Evolutionary conservation across 2,888 invertebrate genomes (phyloP).

Genomic region (Eucera pruinosa): DNA sequence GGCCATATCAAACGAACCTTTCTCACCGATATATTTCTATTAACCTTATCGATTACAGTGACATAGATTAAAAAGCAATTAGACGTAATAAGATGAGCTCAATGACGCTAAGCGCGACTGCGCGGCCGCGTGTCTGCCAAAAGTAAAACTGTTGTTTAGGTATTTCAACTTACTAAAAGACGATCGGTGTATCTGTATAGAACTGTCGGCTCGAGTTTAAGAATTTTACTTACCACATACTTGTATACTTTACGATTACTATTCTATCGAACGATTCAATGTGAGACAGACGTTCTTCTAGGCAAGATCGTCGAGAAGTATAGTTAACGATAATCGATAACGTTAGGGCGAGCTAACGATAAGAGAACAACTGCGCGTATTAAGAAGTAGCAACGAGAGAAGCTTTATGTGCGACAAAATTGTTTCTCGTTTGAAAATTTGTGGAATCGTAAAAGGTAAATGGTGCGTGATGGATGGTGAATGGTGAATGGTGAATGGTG

Average conservation of each 20-base stretch:
- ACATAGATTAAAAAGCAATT: conserved; percentile 72
- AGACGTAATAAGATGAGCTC: conserved; percentile 81
- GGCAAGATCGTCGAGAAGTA: conserved; percentile 65
- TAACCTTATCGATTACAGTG: conserved; percentile 73
- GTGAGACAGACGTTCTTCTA: conserved; percentile 71
- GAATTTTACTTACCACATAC: conserved; percentile 69
- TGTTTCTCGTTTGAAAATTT: background rate
- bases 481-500: too few relatives aligned
- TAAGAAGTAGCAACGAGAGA: conserved; percentile 65
- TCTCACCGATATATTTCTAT: conserved; percentile 72
- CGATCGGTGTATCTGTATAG: conserved; percentile 80
- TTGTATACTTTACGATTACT: conserved; percentile 68
- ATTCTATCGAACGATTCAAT: conserved; percentile 69
- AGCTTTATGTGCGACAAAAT: background rate
- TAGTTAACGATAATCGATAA: too few relatives aligned
- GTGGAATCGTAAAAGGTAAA: background rate
- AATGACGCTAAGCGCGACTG: conserved; percentile 81
- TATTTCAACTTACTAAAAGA: conserved; percentile 73
- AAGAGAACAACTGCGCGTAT: conserved; percentile 54
- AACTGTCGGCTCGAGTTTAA: conserved; percentile 75
- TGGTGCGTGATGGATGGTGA: background rate
- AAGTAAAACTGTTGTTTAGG: conserved; percentile 74
- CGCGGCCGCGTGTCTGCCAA: conserved; percentile 77
- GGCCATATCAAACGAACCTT: conserved; percentile 66
- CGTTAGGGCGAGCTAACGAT: conserved; percentile 46